Percentiles rank a stretch among this genome's conserved stretches.
Evolutionary conservation across 2,888 invertebrate genomes (phyloP).

Genomic region (Drosophila nr. perissopoda): DNA sequence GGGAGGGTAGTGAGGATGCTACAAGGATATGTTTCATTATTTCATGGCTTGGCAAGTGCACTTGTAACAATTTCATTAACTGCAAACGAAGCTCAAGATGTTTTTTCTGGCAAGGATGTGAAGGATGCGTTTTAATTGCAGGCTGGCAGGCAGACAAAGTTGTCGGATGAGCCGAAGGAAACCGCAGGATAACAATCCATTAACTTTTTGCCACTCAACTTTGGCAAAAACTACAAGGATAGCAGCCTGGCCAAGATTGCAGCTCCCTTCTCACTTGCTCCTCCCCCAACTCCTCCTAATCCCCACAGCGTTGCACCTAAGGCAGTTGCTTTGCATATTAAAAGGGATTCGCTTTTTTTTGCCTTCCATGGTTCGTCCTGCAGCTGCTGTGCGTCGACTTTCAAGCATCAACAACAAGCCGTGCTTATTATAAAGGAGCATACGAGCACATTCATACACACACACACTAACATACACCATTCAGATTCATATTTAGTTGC

Average conservation of each 20-base stretch:
- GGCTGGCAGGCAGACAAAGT: conserved; percentile 51
- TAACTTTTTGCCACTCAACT: conserved; percentile 80
- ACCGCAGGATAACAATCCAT: conserved; percentile 80
- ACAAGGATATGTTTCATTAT: conserved; percentile 20
- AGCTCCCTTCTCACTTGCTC: not conserved
- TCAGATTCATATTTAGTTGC: conserved; percentile 53
- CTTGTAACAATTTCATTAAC: conserved; percentile 76
- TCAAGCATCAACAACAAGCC: conserved; percentile 57
- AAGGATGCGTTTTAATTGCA: conserved; percentile 71
- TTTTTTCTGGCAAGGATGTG: conserved; percentile 17
- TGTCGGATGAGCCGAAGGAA: conserved; percentile 54
- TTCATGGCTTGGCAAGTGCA: conserved; percentile 41
- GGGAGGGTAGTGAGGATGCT: not conserved
- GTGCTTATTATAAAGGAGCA: conserved; percentile 68
- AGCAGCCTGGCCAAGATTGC: conserved; percentile 13
- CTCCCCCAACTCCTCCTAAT: not conserved
- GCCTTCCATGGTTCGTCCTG: conserved; percentile 32
- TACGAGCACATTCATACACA: conserved; percentile 36
- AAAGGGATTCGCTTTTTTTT: conserved; percentile 36
- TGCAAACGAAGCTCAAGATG: conserved; percentile 69
- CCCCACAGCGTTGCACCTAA: conserved; percentile 46
- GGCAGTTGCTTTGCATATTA: conserved; percentile 65
- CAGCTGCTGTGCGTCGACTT: conserved; percentile 64
- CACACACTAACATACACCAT: conserved; percentile 28
- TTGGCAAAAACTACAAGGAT: conserved; percentile 53